These are phyloP conservation scores for Napeogenes sylphis DNA, from an alignment of 2,888 invertebrate species.

Conservation along the genomic window DNA sequence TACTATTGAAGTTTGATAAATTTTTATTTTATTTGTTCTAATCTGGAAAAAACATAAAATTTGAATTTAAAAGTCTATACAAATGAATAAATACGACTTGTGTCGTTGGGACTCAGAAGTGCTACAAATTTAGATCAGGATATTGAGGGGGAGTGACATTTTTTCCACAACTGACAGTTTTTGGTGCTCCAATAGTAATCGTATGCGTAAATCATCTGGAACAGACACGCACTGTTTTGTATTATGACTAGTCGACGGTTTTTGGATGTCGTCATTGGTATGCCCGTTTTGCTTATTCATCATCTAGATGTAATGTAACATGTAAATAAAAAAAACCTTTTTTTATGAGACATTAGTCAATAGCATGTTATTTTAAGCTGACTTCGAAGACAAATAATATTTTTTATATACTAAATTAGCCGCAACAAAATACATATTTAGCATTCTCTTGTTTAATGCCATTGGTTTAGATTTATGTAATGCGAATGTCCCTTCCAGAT, in stretches of 20 bases:
- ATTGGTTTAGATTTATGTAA: background rate
- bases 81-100: slow-evolving; percentile 35
- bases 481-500: slow-evolving; percentile 36
- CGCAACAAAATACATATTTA: too few species aligned
- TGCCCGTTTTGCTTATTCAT: too few species aligned
- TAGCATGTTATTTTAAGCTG: too few species aligned
- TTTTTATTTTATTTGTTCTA: background rate
- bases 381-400: too few species aligned
- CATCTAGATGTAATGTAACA: too few species aligned
- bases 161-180: slow-evolving; percentile 46
- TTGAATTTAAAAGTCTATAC: slow-evolving; percentile 19
- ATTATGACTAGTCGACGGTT: too few species aligned
- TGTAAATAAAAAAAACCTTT: too few species aligned
- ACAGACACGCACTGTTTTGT: background rate
- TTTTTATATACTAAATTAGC: too few species aligned
- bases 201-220: slow-evolving; percentile 28
- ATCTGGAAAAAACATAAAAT: slow-evolving; percentile 9
- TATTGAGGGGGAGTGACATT: slow-evolving; percentile 54
- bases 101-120: slow-evolving; percentile 49
- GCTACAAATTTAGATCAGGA: slow-evolving; percentile 67
- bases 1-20: too few species aligned
- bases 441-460: too few species aligned
- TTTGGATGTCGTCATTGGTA: too few species aligned
- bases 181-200: slow-evolving; percentile 44
- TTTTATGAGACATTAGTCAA: too few species aligned